Evolutionary conservation across 1,140 invertebrate species (phyloP).

Genomic region (Manduca sexta): DNA sequence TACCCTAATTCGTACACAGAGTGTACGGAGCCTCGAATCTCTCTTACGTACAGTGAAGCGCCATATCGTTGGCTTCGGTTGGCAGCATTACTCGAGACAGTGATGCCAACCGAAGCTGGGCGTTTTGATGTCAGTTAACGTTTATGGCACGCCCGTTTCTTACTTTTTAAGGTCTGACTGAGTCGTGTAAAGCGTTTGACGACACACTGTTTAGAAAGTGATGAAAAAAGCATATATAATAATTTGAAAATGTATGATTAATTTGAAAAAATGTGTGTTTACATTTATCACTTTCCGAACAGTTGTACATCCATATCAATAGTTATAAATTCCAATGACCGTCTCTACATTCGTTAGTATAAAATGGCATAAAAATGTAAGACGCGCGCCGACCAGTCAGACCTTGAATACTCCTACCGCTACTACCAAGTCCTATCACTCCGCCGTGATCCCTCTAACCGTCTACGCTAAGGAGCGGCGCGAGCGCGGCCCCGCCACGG

Average conservation of each 20-base stretch:
- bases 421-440: conserved; percentile 30
- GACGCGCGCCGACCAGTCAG: background rate
- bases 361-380: background rate
- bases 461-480: conserved; percentile 36
- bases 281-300: background rate
- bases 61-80: background rate
- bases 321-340: background rate
- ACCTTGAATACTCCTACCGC: conserved; percentile 9
- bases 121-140: background rate
- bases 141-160: conserved; percentile 30
- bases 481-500: background rate
- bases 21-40: conserved; percentile 1
- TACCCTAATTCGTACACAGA: conserved; percentile 21
- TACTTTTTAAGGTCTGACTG: conserved; percentile 1
- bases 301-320: background rate
- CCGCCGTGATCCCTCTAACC: conserved; percentile 63
- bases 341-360: background rate
- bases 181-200: background rate
- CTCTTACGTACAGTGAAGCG: background rate
- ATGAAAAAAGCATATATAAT: too few species aligned
- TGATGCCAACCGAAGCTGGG: background rate
- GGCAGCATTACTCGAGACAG: background rate
- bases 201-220: too few species aligned
- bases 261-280: background rate
- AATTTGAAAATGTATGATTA: too few species aligned